A percentile compares a stretch with the other conserved stretches of the same genome.
Evolutionary conservation across 1,140 invertebrate genomes (phyloP).

Genomic region (Ceratina japonica): DNA sequence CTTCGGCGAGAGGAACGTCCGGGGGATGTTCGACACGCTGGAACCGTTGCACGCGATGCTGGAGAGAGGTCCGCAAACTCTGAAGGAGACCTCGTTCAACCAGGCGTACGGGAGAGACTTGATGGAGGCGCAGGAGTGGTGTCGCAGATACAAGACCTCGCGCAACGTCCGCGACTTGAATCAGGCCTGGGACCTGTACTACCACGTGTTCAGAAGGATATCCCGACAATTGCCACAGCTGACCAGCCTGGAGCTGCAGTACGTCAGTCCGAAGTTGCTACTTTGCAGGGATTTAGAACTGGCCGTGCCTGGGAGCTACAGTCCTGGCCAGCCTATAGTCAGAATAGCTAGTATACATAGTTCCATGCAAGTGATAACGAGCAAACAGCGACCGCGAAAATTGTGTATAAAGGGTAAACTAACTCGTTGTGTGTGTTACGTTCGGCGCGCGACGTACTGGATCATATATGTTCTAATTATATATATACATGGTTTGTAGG

Average conservation of each 20-base stretch:
- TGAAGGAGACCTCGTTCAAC: conserved; percentile 98
- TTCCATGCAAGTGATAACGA: conserved; percentile 93
- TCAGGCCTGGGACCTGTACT: conserved; percentile 99
- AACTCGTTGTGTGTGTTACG: conserved; percentile 8
- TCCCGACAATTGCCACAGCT: conserved; percentile 95
- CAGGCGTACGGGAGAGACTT: conserved; percentile 97
- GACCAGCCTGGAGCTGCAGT: conserved; percentile 94
- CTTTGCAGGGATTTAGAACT: conserved; percentile 94
- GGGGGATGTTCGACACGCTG: conserved; percentile 97
- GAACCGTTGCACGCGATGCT: conserved; percentile 97
- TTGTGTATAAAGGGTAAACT: conserved; percentile 91
- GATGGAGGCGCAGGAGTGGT: conserved; percentile 96
- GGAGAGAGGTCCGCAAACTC: conserved; percentile 94
- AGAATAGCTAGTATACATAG: conserved; percentile 93
- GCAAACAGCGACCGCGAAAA: conserved; percentile 98
- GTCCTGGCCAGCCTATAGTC: conserved; percentile 91
- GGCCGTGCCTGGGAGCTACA: conserved; percentile 97
- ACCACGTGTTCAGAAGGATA: conserved; percentile 97
- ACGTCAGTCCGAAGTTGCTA: conserved; percentile 95
- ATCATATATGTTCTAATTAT: not conserved
- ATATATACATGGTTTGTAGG: conserved; percentile 80
- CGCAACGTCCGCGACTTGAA: conserved; percentile 94
- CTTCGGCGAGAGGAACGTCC: conserved; percentile 96
- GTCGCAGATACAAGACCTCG: conserved; percentile 91
- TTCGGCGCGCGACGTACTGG: not conserved